These are phyloP conservation scores for Hemicentrotus pulcherrimus DNA, from an alignment of 35 echinoderm and acorn worm species.

Conservation along the genomic window DNA sequence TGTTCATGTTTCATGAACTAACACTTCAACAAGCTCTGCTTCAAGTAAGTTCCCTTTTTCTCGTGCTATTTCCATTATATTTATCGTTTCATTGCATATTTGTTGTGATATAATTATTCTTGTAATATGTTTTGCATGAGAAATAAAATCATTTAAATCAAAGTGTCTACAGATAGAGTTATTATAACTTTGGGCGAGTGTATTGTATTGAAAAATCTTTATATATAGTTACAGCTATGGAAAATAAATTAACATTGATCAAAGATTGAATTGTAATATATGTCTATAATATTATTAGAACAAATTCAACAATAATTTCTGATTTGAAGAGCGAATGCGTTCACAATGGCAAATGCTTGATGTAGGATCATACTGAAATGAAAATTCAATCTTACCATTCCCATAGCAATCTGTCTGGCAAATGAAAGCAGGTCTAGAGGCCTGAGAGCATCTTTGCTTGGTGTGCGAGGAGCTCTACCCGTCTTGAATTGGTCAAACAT, in stretches of 20 bases:
- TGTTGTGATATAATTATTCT: too few species aligned
- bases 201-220: neutral
- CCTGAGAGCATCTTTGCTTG: slow-evolving; percentile 51
- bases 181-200: neutral
- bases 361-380: neutral
- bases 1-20: too few species aligned
- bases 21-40: too few species aligned
- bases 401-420: slow-evolving; percentile 94
- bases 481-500: slow-evolving; percentile 34
- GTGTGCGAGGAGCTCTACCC: slow-evolving; percentile 6
- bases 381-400: slow-evolving; percentile 77
- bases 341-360: neutral
- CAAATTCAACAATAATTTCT: too few species aligned
- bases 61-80: too few species aligned
- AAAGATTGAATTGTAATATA: neutral
- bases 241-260: neutral
- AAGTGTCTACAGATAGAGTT: too few species aligned
- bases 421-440: slow-evolving; percentile 90
- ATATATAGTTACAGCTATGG: neutral
- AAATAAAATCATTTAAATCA: too few species aligned
- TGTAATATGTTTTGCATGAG: too few species aligned
- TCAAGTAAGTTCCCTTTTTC: too few species aligned
- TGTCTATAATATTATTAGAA: too few species aligned
- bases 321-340: too few species aligned
- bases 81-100: too few species aligned